phyloP scores from a whole-genome alignment of 2,888 invertebrate species.

The Syrista parreyssii region DNA sequence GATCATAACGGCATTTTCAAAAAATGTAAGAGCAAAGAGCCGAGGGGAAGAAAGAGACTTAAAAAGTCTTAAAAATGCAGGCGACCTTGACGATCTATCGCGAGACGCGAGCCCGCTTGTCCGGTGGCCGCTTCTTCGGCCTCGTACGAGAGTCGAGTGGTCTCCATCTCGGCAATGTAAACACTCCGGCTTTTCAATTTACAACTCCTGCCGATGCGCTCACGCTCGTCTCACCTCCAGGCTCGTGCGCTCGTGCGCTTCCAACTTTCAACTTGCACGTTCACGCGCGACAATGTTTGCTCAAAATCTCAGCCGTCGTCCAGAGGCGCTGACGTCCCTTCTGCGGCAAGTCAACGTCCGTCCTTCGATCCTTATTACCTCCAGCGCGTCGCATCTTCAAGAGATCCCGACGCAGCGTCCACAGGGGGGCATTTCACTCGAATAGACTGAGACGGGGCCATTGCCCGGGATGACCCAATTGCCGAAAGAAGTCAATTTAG shows the following conservation, averaged over 20 bases:
- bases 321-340: background rate
- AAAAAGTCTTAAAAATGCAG: no score
- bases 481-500: no score
- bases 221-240: constrained; percentile 1
- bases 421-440: no score
- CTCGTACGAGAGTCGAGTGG: constrained; percentile 9
- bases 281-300: constrained; percentile 50
- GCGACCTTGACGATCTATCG: no score
- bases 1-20: no score
- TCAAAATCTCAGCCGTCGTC: constrained; percentile 53
- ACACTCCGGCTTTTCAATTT: constrained; percentile 32
- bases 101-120: constrained; percentile 10
- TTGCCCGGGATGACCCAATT: no score
- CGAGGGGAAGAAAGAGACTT: no score
- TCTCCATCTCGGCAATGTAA: constrained; percentile 14
- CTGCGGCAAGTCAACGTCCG: constrained; percentile 51
- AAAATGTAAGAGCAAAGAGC: no score
- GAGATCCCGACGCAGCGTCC: no score
- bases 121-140: constrained; percentile 8
- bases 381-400: no score
- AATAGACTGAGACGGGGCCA: no score
- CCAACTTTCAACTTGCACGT: constrained; percentile 29
- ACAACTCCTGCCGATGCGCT: constrained; percentile 16
- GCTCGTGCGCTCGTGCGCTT: constrained; percentile 20
- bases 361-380: constrained; percentile 38